Evolutionary conservation across 2,888 invertebrate species (phyloP).

Genomic region (Eilema depressum): DNA sequence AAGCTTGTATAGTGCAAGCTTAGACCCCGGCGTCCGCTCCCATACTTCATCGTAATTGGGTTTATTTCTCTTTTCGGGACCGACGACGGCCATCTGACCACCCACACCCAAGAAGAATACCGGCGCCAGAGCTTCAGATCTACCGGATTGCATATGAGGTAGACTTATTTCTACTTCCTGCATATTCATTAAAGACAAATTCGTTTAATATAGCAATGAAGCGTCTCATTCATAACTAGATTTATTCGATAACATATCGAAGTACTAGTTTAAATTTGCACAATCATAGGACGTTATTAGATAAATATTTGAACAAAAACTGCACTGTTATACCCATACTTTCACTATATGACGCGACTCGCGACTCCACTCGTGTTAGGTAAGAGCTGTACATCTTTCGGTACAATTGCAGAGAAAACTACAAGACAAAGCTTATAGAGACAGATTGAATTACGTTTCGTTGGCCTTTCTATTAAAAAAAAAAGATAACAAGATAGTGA

Average conservation of each 20-base stretch:
- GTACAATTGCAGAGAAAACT: constrained; percentile 39
- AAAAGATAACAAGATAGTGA: constrained; percentile 15
- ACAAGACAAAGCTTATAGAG: constrained; percentile 14
- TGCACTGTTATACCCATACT: constrained; percentile 39
- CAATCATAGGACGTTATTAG: constrained; percentile 22
- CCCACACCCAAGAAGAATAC: too few species aligned
- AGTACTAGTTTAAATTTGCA: constrained; percentile 17
- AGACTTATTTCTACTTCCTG: too few species aligned
- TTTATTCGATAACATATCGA: constrained; percentile 5
- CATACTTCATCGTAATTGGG: too few species aligned
- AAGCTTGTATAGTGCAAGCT: too few species aligned
- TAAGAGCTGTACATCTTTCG: constrained; percentile 26
- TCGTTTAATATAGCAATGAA: background rate
- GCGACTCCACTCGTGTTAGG: constrained; percentile 25
- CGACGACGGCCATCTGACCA: too few species aligned
- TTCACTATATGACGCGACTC: constrained; percentile 43
- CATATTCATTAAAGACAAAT: background rate
- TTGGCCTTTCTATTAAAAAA: constrained; percentile 20
- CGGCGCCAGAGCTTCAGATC: too few species aligned
- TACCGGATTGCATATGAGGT: too few species aligned
- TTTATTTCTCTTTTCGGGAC: too few species aligned
- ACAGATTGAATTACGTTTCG: constrained; percentile 14
- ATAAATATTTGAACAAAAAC: constrained; percentile 42
- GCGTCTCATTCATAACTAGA: background rate
- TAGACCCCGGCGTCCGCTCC: too few species aligned